A percentile compares a stretch with the other conserved stretches of the same genome.
Evolutionary conservation across 2,888 invertebrate genomes (phyloP).

Genomic region (Osmoderma eremita): DNA sequence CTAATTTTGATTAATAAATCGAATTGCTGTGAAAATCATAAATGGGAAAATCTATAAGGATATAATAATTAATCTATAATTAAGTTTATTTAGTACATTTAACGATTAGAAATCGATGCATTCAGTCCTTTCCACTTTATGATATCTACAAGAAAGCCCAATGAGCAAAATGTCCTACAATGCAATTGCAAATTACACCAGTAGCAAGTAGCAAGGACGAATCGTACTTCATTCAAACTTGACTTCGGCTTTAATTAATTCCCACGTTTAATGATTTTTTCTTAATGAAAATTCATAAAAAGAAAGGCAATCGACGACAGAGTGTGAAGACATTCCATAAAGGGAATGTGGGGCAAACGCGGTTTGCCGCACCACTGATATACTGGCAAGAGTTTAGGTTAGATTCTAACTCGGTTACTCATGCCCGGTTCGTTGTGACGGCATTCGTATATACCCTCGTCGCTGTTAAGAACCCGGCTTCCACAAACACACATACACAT

Average conservation of each 20-base stretch:
- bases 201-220: neutral
- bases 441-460: slow-evolving; percentile 40
- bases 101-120: too few relatives aligned
- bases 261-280: slow-evolving; percentile 2
- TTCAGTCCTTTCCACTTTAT: neutral
- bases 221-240: neutral
- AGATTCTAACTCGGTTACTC: slow-evolving; percentile 45
- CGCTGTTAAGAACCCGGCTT: slow-evolving; percentile 39
- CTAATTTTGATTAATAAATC: too few relatives aligned
- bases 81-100: too few relatives aligned
- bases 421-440: slow-evolving; percentile 40
- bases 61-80: too few relatives aligned
- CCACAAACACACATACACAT: slow-evolving; percentile 13
- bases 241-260: neutral
- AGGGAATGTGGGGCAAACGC: slow-evolving; percentile 36
- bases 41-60: too few relatives aligned
- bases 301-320: slow-evolving; percentile 18
- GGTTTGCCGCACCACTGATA: slow-evolving; percentile 38
- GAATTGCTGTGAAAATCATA: too few relatives aligned
- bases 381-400: slow-evolving; percentile 20
- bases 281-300: slow-evolving; percentile 5
- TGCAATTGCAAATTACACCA: neutral
- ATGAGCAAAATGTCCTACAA: neutral
- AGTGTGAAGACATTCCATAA: slow-evolving; percentile 21
- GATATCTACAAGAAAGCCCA: neutral